A percentile compares a stretch with the other conserved stretches of the same genome.
Conservation (phyloP, 2,113 vertebrate species). For the Odocoileus hemionus region DNA sequence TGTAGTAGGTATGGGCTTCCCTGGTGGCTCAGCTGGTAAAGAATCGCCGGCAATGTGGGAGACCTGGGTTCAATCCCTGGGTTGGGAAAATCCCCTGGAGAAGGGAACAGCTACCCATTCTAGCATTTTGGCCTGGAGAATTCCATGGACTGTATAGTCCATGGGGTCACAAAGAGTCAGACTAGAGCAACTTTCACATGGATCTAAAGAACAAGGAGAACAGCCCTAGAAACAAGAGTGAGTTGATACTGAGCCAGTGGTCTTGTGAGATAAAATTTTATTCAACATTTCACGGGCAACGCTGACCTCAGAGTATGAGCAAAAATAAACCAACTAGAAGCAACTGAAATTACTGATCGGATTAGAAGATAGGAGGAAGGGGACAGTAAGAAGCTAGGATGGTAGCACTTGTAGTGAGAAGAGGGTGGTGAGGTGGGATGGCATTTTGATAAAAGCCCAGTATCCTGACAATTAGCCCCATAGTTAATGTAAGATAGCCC, state of each 20-base stretch:
- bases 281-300: background rate
- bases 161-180: background rate
- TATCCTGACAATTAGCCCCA: background rate
- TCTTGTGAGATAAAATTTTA: background rate
- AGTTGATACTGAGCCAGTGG: background rate
- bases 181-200: background rate
- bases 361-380: background rate
- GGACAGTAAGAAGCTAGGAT: background rate
- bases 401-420: background rate
- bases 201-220: background rate
- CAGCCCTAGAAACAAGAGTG: background rate
- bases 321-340: background rate
- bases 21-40: background rate
- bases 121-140: background rate
- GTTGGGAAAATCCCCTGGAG: background rate
- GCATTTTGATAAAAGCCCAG: background rate
- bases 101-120: background rate
- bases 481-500: background rate
- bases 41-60: background rate
- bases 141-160: background rate
- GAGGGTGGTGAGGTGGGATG: background rate
- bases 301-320: background rate
- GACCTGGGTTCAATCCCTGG: background rate
- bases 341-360: background rate
- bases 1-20: background rate